Percentiles rank a stretch among this genome's conserved stretches.
phyloP scores from a whole-genome alignment of 1,140 invertebrate species.

The Epicauta chinensis region DNA sequence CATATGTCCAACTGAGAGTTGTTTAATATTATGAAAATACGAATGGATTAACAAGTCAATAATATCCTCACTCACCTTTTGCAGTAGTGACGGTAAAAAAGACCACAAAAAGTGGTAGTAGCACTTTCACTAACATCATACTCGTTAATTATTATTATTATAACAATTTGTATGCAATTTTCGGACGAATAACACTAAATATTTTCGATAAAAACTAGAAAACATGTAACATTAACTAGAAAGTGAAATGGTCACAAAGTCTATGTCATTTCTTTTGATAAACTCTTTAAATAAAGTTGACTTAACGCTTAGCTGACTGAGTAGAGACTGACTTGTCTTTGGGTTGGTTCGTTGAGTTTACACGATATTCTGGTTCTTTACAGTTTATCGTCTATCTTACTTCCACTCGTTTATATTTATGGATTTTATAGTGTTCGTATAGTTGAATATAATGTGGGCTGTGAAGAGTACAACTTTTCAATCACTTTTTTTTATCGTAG shows the following conservation, averaged over 20 bases:
- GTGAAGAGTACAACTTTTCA: no score
- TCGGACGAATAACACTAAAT: no score
- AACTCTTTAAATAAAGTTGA: background rate
- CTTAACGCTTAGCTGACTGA: slow-evolving; percentile 13
- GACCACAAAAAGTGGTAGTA: slow-evolving; percentile 4
- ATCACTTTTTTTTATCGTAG: no score
- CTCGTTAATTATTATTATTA: no score
- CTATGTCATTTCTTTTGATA: slow-evolving; percentile 10
- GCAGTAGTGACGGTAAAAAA: slow-evolving; percentile 4
- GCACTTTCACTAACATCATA: slow-evolving; percentile 12
- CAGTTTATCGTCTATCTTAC: no score
- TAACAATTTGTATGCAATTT: no score
- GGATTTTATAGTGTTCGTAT: no score
- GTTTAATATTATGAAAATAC: background rate
- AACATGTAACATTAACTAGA: background rate
- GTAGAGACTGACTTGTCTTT: slow-evolving; percentile 6
- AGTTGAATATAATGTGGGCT: no score
- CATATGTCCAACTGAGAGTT: no score
- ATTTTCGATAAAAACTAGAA: no score
- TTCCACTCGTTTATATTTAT: no score
- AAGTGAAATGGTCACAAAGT: slow-evolving; percentile 15
- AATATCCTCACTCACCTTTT: slow-evolving; percentile 6
- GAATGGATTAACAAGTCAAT: background rate
- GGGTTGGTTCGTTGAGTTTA: slow-evolving; percentile 11
- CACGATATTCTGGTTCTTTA: no score